phyloP scores from a whole-genome alignment of 2,797 vertebrate genomes.

The Syngnathus rostellatus region DNA sequence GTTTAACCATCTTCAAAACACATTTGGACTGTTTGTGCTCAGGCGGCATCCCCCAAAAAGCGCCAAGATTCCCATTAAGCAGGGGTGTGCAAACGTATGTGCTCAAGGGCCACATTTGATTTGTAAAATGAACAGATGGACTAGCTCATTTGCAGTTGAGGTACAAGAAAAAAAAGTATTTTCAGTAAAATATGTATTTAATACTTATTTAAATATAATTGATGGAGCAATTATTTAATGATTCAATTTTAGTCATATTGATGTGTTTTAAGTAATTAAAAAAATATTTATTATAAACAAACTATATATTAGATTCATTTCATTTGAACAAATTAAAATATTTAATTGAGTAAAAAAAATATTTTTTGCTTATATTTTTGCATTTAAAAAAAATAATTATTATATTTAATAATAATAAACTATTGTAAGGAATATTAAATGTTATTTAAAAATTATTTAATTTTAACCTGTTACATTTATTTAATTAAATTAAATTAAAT shows the following conservation, averaged over 20 bases:
- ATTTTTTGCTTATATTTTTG: background rate
- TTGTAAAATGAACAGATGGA: background rate
- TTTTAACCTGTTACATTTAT: background rate
- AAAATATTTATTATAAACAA: too few relatives aligned
- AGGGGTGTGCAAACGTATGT: background rate
- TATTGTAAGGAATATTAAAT: background rate
- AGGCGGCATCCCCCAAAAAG: background rate
- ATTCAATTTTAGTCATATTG: too few relatives aligned
- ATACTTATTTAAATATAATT: too few relatives aligned
- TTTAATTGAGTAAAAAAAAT: background rate
- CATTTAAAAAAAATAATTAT: too few relatives aligned
- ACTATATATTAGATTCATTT: too few relatives aligned
- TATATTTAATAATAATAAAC: background rate
- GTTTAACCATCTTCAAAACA: conserved; percentile 12
- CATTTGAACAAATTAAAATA: background rate
- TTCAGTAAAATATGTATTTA: too few relatives aligned
- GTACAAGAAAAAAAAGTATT: background rate
- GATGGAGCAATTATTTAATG: too few relatives aligned
- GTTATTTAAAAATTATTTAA: background rate
- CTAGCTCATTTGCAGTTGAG: background rate
- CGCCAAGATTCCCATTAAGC: background rate
- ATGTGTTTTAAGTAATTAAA: too few relatives aligned
- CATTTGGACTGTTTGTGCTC: background rate
- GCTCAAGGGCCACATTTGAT: background rate
- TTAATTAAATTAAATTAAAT: background rate